Evolutionary conservation across 2,888 invertebrate genomes (phyloP).

Genomic region (Sisyra terminalis): DNA sequence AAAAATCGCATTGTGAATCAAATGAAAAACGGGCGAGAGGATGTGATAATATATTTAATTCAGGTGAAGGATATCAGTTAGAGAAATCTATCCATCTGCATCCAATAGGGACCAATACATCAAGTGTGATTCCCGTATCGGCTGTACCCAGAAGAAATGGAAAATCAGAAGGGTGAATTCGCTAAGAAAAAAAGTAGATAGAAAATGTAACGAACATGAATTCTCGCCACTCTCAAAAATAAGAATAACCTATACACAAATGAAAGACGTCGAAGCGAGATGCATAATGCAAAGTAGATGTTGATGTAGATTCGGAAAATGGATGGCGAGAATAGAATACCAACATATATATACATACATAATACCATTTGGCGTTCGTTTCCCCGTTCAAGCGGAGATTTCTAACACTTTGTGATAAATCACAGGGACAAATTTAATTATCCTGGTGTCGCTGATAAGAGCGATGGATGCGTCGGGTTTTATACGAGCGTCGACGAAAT

Average conservation of each 20-base stretch:
- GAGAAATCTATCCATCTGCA: constrained; percentile 14
- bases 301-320: too few relatives aligned
- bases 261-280: constrained; percentile 11
- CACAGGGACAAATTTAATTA: constrained; percentile 40
- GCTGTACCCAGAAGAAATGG: constrained; percentile 1
- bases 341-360: too few relatives aligned
- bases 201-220: background rate
- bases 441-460: constrained; percentile 28
- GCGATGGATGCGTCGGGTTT: background rate
- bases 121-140: constrained; percentile 18
- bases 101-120: constrained; percentile 25
- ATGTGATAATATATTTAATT: constrained; percentile 4
- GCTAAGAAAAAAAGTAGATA: too few relatives aligned
- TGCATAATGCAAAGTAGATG: constrained; percentile 12
- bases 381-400: constrained; percentile 1
- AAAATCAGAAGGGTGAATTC: background rate
- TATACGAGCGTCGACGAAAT: background rate
- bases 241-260: background rate
- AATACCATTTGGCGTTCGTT: too few relatives aligned
- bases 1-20: background rate
- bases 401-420: constrained; percentile 29
- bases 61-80: constrained; percentile 5
- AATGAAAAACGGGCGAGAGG: too few relatives aligned
- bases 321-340: too few relatives aligned
- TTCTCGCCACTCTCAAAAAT: background rate